phyloP scores from a whole-genome alignment of 37 sponge, comb jelly and placozoan genomes.

The Bolinopsis microptera region DNA sequence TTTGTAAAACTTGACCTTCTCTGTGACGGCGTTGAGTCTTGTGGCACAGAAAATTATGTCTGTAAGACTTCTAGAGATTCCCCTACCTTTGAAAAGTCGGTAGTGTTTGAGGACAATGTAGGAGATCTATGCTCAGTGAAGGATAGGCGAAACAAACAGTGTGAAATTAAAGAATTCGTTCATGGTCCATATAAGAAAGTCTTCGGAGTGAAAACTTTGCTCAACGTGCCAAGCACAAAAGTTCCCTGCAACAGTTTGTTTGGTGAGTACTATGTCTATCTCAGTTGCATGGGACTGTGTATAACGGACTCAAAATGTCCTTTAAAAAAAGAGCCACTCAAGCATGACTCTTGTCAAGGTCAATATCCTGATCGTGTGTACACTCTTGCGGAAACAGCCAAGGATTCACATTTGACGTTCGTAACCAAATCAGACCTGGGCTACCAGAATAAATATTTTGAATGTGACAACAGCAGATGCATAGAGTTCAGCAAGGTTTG shows the following conservation, averaged over 20 bases:
- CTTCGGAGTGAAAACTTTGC: not conserved
- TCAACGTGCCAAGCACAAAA: not conserved
- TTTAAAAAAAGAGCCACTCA: not conserved
- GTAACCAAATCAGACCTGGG: not conserved
- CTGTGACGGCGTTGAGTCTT: not conserved
- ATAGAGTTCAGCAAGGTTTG: not conserved
- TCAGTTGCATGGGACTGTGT: not conserved
- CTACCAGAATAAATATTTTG: constrained; percentile 4
- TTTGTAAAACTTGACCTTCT: not conserved
- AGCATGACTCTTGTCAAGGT: not conserved
- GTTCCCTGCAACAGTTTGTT: not conserved
- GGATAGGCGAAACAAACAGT: not conserved
- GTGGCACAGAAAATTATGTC: not conserved
- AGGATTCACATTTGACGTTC: not conserved
- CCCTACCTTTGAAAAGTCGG: not conserved
- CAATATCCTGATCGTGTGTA: constrained; percentile 17
- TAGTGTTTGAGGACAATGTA: not conserved
- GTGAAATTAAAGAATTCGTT: not conserved
- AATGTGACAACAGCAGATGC: not conserved
- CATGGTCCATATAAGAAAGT: not conserved
- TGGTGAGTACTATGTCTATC: not conserved
- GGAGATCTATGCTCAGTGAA: not conserved
- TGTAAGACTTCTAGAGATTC: not conserved
- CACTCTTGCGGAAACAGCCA: not conserved
- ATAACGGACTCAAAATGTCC: not conserved